Evolutionary conservation across 2,888 invertebrate species (phyloP), one percentile per base, ranked within the genome.

Genomic region (Rotaria macrura): DNA sequence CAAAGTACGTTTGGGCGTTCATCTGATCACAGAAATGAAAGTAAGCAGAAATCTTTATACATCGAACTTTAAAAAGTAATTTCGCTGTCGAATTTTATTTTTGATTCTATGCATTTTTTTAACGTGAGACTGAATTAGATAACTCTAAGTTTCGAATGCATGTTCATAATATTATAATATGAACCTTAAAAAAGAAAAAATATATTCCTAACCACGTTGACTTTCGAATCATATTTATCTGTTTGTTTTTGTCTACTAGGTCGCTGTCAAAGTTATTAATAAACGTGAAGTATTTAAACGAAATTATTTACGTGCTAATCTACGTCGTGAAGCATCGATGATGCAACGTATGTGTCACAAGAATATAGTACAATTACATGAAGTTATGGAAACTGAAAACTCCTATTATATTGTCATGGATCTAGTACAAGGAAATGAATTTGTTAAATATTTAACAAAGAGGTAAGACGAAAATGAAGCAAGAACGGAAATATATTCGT

Each of bases 371-470:
- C 87, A 88, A 29, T 88, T 90, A 85, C 89, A 88, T 85, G 89
- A 90, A 87, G 89, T 89, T 40, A 89, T 90, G 89, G 90, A 90
- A 87, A 90, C 89, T 10, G 88, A 89, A 72, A 89, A 89, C 87
- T 88, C 88, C 38, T 90, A 89, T 87, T 90, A 90, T 87, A 88
- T 90, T 79, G 89, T 89, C 52, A 87, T 89, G 72, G 90, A 90
- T 84, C 87, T 89, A 57, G 89, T 89, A 5, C 88, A 89, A 5
- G 88, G 89, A 20, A 89, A 89, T 7, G 88, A 89, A 40, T 88
- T 90, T 85, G 88, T 89, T 29, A 88, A 88, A 83, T 89, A 89
- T 85, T 87, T 90, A 72, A 86, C 85, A 43, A 85, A 87, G 52
- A 87, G 87, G 88, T 88, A 87, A 47, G 38, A 9, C 23, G 54